These are phyloP conservation scores for Prosapia bicincta DNA, from an alignment of 2,888 invertebrate genomes.

Conservation along the genomic window DNA sequence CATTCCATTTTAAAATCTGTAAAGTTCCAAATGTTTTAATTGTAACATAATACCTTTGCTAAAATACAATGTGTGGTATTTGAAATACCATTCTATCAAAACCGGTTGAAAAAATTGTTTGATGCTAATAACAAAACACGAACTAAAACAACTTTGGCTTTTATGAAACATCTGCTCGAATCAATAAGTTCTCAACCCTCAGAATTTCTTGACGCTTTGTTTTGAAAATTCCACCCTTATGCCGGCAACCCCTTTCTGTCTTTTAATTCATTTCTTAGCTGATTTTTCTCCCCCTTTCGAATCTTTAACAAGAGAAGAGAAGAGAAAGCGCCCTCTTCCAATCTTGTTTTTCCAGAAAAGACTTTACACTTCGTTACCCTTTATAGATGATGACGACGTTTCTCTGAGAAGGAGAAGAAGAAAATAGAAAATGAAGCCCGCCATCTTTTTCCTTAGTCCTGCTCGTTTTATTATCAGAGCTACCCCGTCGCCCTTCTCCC, in stretches of 20 bases:
- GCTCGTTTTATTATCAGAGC: conserved; percentile 34
- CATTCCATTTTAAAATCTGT: too few species aligned
- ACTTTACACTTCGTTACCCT: conserved; percentile 26
- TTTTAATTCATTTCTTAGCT: conserved; percentile 21
- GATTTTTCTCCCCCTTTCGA: conserved; percentile 20
- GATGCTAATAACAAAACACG: too few species aligned
- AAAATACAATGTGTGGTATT: too few species aligned
- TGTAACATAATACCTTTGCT: too few species aligned
- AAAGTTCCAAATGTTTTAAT: too few species aligned
- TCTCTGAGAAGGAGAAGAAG: conserved; percentile 3
- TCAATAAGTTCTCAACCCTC: conserved; percentile 9
- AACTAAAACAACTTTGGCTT: not conserved
- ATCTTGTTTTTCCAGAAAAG: conserved; percentile 22
- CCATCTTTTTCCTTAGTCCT: conserved; percentile 30
- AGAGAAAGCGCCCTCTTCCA: conserved; percentile 12
- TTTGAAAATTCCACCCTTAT: conserved; percentile 21
- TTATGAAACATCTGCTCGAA: conserved; percentile 8
- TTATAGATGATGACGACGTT: conserved; percentile 27
- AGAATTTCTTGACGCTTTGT: conserved; percentile 25
- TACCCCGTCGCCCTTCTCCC: conserved; percentile 26
- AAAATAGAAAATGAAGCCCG: conserved; percentile 26
- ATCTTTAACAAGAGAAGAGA: conserved; percentile 21
- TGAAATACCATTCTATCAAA: too few species aligned
- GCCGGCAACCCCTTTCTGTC: conserved; percentile 13
- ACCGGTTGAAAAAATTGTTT: too few species aligned